A percentile compares a stretch with the other conserved stretches of the same genome.
These are phyloP conservation scores for Scopus umbretta DNA, from an alignment of 2,113 vertebrate species.

Conservation along the genomic window DNA sequence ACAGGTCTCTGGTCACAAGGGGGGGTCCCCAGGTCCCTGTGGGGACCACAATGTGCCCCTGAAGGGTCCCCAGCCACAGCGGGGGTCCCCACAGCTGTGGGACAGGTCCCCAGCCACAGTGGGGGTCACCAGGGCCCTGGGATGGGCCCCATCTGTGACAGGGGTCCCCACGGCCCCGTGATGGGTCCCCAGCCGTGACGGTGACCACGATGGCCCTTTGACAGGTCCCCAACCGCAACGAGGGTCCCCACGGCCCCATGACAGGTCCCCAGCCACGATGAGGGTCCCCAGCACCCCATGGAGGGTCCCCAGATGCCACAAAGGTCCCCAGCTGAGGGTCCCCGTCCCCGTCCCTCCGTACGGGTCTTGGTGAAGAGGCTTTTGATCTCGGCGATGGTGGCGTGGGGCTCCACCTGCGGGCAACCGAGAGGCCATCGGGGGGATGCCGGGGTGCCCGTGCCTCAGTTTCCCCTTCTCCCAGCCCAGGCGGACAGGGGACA, in stretches of 20 bases:
- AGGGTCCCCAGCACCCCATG: background rate
- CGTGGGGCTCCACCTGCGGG: slow-evolving; percentile 89
- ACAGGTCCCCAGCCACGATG: background rate
- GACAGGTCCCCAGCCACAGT: background rate
- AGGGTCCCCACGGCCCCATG: background rate
- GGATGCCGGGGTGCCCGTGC: background rate
- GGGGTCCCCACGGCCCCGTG: background rate
- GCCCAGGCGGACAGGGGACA: background rate
- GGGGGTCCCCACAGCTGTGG: too few species aligned
- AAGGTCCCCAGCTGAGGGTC: background rate
- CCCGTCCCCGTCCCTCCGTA: slow-evolving; percentile 65
- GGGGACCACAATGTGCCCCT: background rate
- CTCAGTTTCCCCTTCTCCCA: background rate
- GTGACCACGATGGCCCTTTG: background rate
- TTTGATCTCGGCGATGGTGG: slow-evolving; percentile 91
- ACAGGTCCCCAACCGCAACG: background rate
- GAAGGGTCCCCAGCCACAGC: too few species aligned
- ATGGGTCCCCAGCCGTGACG: background rate
- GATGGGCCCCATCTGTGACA: fast-evolving
- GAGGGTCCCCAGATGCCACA: background rate
- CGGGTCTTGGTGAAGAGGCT: slow-evolving; percentile 89
- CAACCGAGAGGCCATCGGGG: background rate
- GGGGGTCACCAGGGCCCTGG: too few species aligned
- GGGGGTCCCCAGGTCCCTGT: too few species aligned
- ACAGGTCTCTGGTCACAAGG: background rate